Conservation (phyloP, 2,113 vertebrate species). For the Chaenocephalus aceratus region DNA sequence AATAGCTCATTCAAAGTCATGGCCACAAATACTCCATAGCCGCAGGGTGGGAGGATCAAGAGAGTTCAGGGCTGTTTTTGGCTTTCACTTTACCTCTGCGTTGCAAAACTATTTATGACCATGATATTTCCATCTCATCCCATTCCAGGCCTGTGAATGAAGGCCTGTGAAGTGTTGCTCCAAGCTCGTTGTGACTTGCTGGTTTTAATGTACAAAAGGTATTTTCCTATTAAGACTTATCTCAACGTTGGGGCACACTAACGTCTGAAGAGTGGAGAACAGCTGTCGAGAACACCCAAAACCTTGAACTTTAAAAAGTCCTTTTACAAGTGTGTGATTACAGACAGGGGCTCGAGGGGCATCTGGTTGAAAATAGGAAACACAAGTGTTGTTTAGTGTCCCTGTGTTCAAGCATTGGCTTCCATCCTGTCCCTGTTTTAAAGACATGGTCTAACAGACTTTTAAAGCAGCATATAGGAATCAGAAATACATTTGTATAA, state of each 20-base stretch:
- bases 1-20: conserved; percentile 33
- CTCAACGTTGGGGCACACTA: conserved; percentile 19
- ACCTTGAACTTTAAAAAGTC: conserved; percentile 61
- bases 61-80: conserved; percentile 49
- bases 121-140: conserved; percentile 58
- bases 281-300: conserved; percentile 69
- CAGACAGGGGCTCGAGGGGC: conserved; percentile 35
- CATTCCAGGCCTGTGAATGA: conserved; percentile 39
- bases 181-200: conserved; percentile 36
- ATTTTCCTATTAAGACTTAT: conserved; percentile 42
- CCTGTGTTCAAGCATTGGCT: conserved; percentile 34
- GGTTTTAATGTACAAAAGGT: conserved; percentile 17
- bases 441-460: background rate
- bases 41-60: conserved; percentile 23
- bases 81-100: conserved; percentile 38
- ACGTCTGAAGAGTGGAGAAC: conserved; percentile 48
- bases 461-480: conserved; percentile 2
- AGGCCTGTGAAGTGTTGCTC: conserved; percentile 1
- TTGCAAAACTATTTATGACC: conserved; percentile 60
- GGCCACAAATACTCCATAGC: conserved; percentile 19
- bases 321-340: conserved; percentile 77
- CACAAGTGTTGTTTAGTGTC: conserved; percentile 43
- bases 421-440: conserved; percentile 5
- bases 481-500: background rate
- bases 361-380: conserved; percentile 66